Conservation (phyloP, 2,888 invertebrate species). For the Hirtodrosophila duncani region DNA sequence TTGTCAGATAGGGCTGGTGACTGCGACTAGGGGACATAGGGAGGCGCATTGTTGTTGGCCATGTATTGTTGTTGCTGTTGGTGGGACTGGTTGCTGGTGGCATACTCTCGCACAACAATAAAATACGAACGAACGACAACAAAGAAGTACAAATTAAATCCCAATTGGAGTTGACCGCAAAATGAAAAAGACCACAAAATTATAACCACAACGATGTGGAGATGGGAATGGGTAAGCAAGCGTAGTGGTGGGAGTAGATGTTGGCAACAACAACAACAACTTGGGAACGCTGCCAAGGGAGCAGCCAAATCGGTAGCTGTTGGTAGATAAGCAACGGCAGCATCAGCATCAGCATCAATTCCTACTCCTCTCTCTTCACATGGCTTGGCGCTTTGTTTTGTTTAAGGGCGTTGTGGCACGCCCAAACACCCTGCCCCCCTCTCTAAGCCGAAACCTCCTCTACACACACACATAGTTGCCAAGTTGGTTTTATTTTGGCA, state of each 20-base stretch:
- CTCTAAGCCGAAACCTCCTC: no score
- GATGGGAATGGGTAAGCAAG: conserved; percentile 19
- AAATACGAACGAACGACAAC: conserved; percentile 71
- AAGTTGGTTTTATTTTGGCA: conserved; percentile 60
- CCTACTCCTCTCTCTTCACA: no score
- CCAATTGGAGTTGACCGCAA: conserved; percentile 73
- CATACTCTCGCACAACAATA: no score
- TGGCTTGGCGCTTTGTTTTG: no score
- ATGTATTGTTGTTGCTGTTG: conserved; percentile 39
- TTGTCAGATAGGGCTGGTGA: neutral
- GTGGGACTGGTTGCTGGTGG: conserved; percentile 43
- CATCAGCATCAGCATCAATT: conserved; percentile 17
- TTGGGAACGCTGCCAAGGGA: conserved; percentile 46
- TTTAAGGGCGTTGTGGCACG: conserved; percentile 66
- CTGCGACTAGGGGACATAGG: conserved; percentile 2
- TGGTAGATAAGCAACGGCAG: conserved; percentile 62
- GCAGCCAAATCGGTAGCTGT: conserved; percentile 48
- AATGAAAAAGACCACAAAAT: conserved; percentile 72
- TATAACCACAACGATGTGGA: conserved; percentile 69
- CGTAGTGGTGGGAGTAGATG: conserved; percentile 12
- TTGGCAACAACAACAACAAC: neutral
- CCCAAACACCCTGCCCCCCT: no score
- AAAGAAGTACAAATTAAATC: conserved; percentile 74
- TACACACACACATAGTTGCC: conserved; percentile 39
- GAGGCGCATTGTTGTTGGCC: conserved; percentile 52